Base-by-base conservation (phyloP, 1,140 invertebrate species). In the Charaxes varanes region DNA sequence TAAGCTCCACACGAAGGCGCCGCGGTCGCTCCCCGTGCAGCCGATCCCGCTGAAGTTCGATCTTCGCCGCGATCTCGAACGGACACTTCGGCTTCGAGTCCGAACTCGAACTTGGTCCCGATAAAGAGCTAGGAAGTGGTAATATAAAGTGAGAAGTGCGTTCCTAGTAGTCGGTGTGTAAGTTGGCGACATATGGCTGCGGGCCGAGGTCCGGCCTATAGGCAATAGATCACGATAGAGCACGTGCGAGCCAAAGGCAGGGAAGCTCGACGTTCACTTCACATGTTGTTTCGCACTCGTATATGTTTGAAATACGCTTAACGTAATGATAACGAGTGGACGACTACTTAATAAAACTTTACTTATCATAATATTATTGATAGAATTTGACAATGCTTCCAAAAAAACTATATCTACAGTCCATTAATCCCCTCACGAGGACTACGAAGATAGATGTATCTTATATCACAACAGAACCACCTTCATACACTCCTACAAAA, bases 181-280 rank as follows among this genome's bases (percentile, higher is more conserved):
- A 77, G 72, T 78, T 60, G 50, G 49, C 44, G 56, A 71, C 70
- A 78, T 77, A 71, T 79, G 74, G 73, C 60, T 66, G 40, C 67
- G 62, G 49, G 42, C 59, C 47, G 55, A 63, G 62, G 60, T 69
- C 63, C 67, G 65, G 52, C 51, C 52, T 55, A 56, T 50, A 53
- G 54, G 48, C 51, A 41, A 73, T 69, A 71, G 70, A 71, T 71
- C 69, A 70, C 67, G 70, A 74, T 55, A 59, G 51, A 67, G 63
- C 77, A 81, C 77, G 71, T 81, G 72, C 66, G 62, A 59, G 53
- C 60, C 48, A 62, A 70, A 59, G 62, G 54, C 57, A 52, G 65
- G 57, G 63, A 71, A 69, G 60, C 60, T 68, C 69, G 63, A 64
- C 77, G 55, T 71, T 81, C 72, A 79, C 77, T 74, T 71, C n/a